These are phyloP conservation scores for Eidolon helvum DNA, from an alignment of 2,113 vertebrate genomes.

Conservation along the genomic window DNA sequence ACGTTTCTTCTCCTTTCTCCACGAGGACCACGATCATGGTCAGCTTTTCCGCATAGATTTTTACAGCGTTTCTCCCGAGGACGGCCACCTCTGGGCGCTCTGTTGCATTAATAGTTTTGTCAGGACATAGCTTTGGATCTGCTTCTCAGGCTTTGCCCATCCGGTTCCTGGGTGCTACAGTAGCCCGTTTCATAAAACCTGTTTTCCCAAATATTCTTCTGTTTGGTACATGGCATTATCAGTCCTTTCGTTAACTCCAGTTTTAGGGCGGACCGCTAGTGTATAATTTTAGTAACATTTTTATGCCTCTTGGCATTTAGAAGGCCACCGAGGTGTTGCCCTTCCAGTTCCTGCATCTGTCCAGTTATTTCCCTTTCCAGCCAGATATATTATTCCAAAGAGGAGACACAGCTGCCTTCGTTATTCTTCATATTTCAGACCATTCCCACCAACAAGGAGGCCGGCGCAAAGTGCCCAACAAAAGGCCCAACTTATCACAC, in stretches of 20 bases:
- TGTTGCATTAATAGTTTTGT: background rate
- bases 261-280: background rate
- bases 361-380: background rate
- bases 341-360: background rate
- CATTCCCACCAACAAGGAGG: background rate
- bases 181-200: background rate
- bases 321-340: background rate
- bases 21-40: fast-evolving
- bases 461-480: background rate
- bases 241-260: background rate
- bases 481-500: background rate
- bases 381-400: background rate
- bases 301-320: background rate
- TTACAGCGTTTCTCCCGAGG: background rate
- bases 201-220: background rate
- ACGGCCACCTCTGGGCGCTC: background rate
- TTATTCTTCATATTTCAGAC: background rate
- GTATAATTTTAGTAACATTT: conserved; percentile 3
- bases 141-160: background rate
- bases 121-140: background rate
- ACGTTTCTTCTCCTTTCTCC: background rate
- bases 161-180: background rate
- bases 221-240: background rate
- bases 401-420: background rate
- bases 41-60: background rate